Conservation (phyloP, 2,888 invertebrate genomes). For the Rhaphigaster nebulosa region DNA sequence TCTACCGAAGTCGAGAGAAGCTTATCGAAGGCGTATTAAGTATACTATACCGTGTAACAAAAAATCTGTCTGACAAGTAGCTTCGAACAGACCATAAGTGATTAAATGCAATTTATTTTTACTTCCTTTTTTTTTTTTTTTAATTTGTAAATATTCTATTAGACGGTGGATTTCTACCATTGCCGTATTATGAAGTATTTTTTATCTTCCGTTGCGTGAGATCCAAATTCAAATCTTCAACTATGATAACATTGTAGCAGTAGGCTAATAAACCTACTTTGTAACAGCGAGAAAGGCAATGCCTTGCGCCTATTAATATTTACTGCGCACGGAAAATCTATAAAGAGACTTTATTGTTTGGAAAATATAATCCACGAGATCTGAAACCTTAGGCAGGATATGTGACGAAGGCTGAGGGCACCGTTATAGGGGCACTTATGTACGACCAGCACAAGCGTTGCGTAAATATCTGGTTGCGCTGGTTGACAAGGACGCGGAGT, state of each 20-base stretch:
- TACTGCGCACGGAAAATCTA: constrained; percentile 24
- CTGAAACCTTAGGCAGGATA: constrained; percentile 1
- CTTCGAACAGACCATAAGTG: no score
- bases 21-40: no score
- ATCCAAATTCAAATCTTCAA: background rate
- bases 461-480: constrained; percentile 13
- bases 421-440: constrained; percentile 25
- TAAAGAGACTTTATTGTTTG: background rate
- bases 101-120: no score
- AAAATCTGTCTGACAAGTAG: no score
- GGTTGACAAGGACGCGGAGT: constrained; percentile 4
- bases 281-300: background rate
- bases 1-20: no score
- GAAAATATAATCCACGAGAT: constrained; percentile 25
- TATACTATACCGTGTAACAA: no score
- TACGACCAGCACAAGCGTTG: background rate
- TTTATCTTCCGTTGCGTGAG: no score
- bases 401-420: constrained; percentile 29
- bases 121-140: no score
- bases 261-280: background rate
- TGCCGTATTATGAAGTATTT: no score
- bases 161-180: no score
- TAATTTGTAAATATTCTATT: no score
- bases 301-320: background rate
- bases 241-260: background rate